phyloP scores from a whole-genome alignment of 2,113 vertebrate species.

The Candoia aspera region DNA sequence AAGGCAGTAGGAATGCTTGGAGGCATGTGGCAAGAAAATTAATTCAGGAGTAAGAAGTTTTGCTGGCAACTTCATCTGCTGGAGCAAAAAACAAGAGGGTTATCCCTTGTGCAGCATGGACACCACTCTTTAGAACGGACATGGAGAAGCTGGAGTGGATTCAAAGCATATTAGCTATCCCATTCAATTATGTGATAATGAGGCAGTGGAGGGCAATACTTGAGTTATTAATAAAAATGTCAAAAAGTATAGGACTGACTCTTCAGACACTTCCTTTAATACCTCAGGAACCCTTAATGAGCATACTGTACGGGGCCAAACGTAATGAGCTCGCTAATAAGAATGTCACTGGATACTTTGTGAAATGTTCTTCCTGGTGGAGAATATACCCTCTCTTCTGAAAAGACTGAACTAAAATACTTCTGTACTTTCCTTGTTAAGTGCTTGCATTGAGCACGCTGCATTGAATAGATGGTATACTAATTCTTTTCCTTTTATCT shows the following conservation, averaged over 20 bases:
- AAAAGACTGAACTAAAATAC: background rate
- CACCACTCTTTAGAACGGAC: background rate
- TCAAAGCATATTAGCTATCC: background rate
- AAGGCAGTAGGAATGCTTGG: background rate
- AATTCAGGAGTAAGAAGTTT: background rate
- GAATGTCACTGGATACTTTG: background rate
- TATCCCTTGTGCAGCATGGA: background rate
- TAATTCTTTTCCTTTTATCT: background rate
- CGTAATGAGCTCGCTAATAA: background rate
- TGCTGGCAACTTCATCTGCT: background rate
- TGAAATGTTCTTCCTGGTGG: background rate
- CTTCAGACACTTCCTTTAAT: background rate
- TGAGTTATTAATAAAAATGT: constrained; percentile 1
- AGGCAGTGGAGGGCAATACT: background rate
- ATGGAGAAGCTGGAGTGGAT: background rate
- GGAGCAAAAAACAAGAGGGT: background rate
- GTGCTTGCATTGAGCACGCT: background rate
- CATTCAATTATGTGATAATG: background rate
- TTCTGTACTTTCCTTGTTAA: background rate
- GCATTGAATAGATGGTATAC: background rate
- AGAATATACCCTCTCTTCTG: background rate
- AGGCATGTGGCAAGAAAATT: background rate
- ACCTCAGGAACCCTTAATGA: background rate
- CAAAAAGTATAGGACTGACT: background rate
- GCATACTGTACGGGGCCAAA: background rate